phyloP scores from a whole-genome alignment of 1,140 invertebrate species.

The Telenomus remus region DNA sequence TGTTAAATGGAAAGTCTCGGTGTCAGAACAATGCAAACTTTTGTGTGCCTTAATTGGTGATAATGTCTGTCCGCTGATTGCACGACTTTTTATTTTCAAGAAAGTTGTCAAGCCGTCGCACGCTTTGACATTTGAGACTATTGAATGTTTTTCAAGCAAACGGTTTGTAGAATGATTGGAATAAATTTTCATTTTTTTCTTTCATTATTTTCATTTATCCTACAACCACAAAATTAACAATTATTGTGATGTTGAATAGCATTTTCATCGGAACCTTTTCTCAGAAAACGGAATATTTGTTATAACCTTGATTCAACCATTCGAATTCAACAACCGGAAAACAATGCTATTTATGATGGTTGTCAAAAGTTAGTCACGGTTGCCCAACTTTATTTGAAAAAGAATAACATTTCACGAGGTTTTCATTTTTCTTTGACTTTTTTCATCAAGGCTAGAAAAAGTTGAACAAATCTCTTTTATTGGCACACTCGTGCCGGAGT shows the following conservation, averaged over 20 bases:
- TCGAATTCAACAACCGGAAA: no score
- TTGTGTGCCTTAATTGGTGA: constrained; percentile 40
- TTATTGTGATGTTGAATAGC: no score
- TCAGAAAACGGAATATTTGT: no score
- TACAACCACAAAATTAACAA: no score
- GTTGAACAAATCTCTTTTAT: constrained; percentile 1
- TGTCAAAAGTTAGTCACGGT: no score
- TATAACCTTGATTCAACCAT: no score
- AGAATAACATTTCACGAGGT: no score
- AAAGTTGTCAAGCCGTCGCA: constrained; percentile 30
- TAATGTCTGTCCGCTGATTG: constrained; percentile 34
- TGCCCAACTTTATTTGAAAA: no score
- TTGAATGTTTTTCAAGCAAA: constrained; percentile 14
- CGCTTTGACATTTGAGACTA: constrained; percentile 11
- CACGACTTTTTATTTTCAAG: constrained; percentile 36
- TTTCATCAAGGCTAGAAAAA: neutral
- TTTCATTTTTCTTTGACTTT: no score
- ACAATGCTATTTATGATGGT: no score
- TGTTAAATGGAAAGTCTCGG: constrained; percentile 37
- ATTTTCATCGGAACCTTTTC: no score
- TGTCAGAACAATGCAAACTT: constrained; percentile 43
- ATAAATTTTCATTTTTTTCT: constrained; percentile 19
- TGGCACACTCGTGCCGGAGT: neutral
- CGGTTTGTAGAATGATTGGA: neutral
- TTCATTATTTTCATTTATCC: constrained; percentile 4